Evolutionary conservation across 1,140 invertebrate genomes (phyloP).

Genomic region (Drosophila littoralis): DNA sequence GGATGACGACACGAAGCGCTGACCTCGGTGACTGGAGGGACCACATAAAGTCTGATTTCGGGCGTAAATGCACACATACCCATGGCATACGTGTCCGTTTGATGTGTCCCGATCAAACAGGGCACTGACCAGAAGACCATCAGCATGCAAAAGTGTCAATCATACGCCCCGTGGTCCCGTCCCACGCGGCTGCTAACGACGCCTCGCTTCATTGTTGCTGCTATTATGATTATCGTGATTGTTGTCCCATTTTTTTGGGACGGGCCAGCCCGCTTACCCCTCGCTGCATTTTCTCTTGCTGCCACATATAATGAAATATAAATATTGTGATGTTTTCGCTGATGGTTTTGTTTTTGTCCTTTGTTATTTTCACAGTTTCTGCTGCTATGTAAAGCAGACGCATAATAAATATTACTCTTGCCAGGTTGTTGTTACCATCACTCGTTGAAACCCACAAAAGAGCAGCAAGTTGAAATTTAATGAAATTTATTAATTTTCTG

Average conservation of each 20-base stretch:
- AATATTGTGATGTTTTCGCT: slow-evolving; percentile 45
- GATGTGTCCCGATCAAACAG: background rate
- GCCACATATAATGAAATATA: slow-evolving; percentile 56
- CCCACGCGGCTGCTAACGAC: slow-evolving; percentile 6
- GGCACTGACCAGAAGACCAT: slow-evolving; percentile 6
- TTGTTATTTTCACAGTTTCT: slow-evolving; percentile 39
- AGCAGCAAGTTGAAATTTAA: slow-evolving; percentile 61
- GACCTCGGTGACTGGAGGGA: background rate
- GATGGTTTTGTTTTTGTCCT: slow-evolving; percentile 2
- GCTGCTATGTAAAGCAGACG: slow-evolving; percentile 30
- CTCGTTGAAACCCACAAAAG: slow-evolving; percentile 44
- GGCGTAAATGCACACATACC: slow-evolving; percentile 4
- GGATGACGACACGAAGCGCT: background rate
- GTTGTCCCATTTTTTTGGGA: slow-evolving; percentile 2
- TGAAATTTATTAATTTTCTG: slow-evolving; percentile 60
- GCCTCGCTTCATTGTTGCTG: slow-evolving; percentile 20
- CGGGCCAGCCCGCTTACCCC: background rate
- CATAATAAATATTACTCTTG: slow-evolving; percentile 42
- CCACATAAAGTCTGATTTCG: background rate
- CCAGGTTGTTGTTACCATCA: slow-evolving; percentile 16
- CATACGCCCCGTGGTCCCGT: slow-evolving; percentile 8
- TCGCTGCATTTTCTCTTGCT: slow-evolving; percentile 13
- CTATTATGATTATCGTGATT: slow-evolving; percentile 47
- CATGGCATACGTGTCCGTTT: background rate
- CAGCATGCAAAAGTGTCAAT: slow-evolving; percentile 56